These are phyloP conservation scores for Perizoma affinitatum DNA, from an alignment of 2,888 invertebrate genomes.

Conservation along the genomic window DNA sequence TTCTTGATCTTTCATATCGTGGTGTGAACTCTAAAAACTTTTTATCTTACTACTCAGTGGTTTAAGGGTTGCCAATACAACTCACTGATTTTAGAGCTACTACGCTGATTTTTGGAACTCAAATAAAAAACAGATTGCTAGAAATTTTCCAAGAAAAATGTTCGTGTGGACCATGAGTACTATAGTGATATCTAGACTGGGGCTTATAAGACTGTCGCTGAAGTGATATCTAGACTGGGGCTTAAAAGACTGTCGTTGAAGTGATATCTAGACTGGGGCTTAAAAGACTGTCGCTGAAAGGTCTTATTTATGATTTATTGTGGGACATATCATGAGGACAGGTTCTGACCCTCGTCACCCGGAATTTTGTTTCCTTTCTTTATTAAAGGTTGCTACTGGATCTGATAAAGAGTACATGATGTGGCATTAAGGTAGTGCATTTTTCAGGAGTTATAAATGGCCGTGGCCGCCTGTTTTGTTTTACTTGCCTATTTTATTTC, in stretches of 20 bases:
- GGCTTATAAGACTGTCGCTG: constrained; percentile 30
- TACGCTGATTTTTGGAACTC: too few relatives aligned
- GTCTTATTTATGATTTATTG: constrained; percentile 37
- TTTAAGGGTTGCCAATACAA: too few relatives aligned
- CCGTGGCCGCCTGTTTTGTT: not conserved
- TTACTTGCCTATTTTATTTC: not conserved
- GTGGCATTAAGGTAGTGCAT: constrained; percentile 1
- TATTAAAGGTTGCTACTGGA: constrained; percentile 22
- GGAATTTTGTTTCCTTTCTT: constrained; percentile 34
- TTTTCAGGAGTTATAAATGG: not conserved
- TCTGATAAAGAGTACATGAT: constrained; percentile 14
- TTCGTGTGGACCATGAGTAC: too few relatives aligned
- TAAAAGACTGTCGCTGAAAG: constrained; percentile 33
- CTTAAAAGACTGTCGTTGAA: constrained; percentile 30
- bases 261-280: constrained; percentile 17
- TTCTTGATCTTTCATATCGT: too few relatives aligned
- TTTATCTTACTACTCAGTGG: too few relatives aligned
- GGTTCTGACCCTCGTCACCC: constrained; percentile 33
- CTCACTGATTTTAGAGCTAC: not conserved
- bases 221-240: constrained; percentile 12
- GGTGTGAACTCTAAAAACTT: too few relatives aligned
- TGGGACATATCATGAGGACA: constrained; percentile 29
- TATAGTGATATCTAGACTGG: constrained; percentile 11
- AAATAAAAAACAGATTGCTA: too few relatives aligned
- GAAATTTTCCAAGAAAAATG: too few relatives aligned